Evolutionary conservation across 2,113 vertebrate species (phyloP), one percentile per base, ranked within the genome.

Genomic region (Protomyctophum bolini): DNA sequence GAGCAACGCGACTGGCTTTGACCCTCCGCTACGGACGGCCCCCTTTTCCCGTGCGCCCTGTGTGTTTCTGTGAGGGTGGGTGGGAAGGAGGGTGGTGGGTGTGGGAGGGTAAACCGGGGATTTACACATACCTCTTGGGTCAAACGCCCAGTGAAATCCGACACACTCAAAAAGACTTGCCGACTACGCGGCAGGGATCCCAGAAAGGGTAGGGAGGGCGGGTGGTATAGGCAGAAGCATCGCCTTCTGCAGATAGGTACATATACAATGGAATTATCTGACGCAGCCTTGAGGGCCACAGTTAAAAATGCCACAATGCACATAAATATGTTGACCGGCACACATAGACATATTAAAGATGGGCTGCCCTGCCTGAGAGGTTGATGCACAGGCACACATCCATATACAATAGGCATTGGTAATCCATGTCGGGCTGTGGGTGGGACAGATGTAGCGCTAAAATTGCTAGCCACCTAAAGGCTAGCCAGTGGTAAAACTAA

Each of bases 61-160:
- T 91, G 83, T 89, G 81, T 91, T 82, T 93, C 80, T 90, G 83
- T 85, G 77, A 85, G 90, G 91, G 91, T 90, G 90, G 92, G 91
- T 80, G 91, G 90, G 88, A 41, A 87, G 73, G 83, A 73, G 84
- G 85, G 86, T 81, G 81, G 88, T 80, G 87, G 85, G 86, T 85
- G 82, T 87, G 92, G 91, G 91, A 83, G 88, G 90, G 92, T 84
- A 82, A 83, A 87, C 84, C 88, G 82, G 92, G 90, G 87, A 88
- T 87, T 85, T 49, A 81, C 70, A 76, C 80, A 88, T 88, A 89
- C 91, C 91, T 91, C 91, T 90, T 54, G 69, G 86, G 88, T 79
- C 86, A 81, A 89, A 84, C 48, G 87, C 89, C 88, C 89, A 86
- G 82, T 85, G 83, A 84, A 88, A 87, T 90, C 91, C 89, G 79